phyloP scores from a whole-genome alignment of 2,888 invertebrate genomes.

The Macaria notata region DNA sequence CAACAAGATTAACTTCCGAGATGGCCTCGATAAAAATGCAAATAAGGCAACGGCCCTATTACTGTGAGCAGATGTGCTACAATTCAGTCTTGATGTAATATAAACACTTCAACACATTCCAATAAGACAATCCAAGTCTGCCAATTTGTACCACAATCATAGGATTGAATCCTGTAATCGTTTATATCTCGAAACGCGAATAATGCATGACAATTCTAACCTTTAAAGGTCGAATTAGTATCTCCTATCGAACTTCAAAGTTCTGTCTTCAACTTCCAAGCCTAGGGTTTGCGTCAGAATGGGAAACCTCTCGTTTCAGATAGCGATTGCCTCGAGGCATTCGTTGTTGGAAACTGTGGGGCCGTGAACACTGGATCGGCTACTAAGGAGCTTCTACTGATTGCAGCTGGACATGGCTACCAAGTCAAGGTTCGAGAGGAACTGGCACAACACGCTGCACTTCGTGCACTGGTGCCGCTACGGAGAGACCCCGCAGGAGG shows the following conservation, averaged over 20 bases:
- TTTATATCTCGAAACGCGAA: not conserved
- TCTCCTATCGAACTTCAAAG: constrained; percentile 49
- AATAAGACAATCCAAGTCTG: constrained; percentile 17
- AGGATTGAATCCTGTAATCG: constrained; percentile 20
- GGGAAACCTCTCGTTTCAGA: constrained; percentile 81
- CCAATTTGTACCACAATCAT: constrained; percentile 14
- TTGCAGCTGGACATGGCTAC: constrained; percentile 82
- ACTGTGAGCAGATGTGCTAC: constrained; percentile 32
- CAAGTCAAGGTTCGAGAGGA: constrained; percentile 82
- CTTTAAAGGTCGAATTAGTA: constrained; percentile 50
- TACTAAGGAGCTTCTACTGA: constrained; percentile 81
- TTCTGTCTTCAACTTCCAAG: constrained; percentile 46
- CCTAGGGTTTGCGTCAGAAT: constrained; percentile 75
- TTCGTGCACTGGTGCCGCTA: constrained; percentile 88
- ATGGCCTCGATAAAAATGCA: constrained; percentile 47
- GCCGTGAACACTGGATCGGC: constrained; percentile 67
- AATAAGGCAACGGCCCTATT: constrained; percentile 40
- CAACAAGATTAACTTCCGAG: constrained; percentile 22
- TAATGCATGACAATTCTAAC: constrained; percentile 55
- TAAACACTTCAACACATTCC: constrained; percentile 31
- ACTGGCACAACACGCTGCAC: constrained; percentile 86
- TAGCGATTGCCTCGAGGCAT: constrained; percentile 75
- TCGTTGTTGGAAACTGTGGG: constrained; percentile 69
- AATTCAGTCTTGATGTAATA: constrained; percentile 34
- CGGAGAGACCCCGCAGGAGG: constrained; percentile 85